Conservation (phyloP, 2,888 invertebrate species). For the Caenorhabditis afra region DNA sequence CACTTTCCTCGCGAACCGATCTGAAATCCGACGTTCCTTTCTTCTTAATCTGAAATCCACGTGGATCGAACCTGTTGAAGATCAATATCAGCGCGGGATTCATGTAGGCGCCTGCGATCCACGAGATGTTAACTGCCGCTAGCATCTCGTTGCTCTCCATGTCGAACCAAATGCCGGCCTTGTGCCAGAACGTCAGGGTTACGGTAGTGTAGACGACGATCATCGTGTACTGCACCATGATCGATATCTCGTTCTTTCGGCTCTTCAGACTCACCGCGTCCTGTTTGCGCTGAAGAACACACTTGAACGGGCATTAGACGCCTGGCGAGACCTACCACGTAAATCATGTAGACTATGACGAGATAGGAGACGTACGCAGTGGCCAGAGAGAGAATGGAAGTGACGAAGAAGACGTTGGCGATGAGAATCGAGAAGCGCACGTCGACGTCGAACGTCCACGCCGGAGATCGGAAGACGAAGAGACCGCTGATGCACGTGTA, state of each 20-base stretch:
- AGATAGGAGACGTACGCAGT: not conserved
- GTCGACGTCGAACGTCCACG: constrained; percentile 24
- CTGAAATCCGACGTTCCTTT: too few relatives aligned
- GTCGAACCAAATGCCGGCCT: too few relatives aligned
- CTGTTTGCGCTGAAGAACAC: too few relatives aligned
- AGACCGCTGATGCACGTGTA: constrained; percentile 12
- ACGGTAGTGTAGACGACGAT: not conserved
- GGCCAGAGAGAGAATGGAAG: constrained; percentile 1
- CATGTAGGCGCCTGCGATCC: not conserved
- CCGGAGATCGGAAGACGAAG: constrained; percentile 20
- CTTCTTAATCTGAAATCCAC: too few relatives aligned
- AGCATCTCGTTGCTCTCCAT: not conserved
- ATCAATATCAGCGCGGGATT: constrained; percentile 7
- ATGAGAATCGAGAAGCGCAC: too few relatives aligned
- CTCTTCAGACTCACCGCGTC: not conserved
- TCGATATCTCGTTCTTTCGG: not conserved
- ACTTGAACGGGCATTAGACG: too few relatives aligned
- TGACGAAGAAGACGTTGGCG: too few relatives aligned
- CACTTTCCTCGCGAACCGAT: too few relatives aligned
- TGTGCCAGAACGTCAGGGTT: not conserved
- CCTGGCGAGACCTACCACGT: too few relatives aligned
- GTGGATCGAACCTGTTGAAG: not conserved
- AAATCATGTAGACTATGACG: not conserved
- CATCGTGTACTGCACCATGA: constrained; percentile 12
- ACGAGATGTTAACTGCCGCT: not conserved